Percentiles rank a stretch among this genome's conserved stretches.
Conservation (phyloP, 2,113 vertebrate species). For the Mormyrus iriodes region DNA sequence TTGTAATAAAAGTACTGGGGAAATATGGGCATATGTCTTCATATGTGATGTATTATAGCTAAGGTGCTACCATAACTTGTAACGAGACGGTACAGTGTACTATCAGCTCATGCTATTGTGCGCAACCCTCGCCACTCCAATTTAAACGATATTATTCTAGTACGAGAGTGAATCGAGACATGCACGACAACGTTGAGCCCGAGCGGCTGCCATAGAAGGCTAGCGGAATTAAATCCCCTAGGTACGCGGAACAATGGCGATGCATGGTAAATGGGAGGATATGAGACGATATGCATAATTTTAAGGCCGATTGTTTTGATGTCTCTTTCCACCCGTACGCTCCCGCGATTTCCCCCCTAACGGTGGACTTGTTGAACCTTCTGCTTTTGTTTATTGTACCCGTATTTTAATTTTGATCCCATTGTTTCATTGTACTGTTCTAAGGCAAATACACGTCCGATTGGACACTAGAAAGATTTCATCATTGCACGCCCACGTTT, state of each 20-base stretch:
- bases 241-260: not conserved
- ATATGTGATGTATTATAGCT: not conserved
- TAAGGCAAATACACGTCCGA: not conserved
- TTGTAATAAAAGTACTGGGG: not conserved
- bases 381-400: not conserved
- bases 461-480: not conserved
- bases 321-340: not conserved
- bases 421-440: not conserved
- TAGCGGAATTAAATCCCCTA: not conserved
- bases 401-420: not conserved
- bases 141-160: not conserved
- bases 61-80: no score
- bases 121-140: not conserved
- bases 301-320: not conserved
- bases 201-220: not conserved
- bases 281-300: not conserved
- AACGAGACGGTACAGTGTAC: no score
- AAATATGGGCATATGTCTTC: not conserved
- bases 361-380: not conserved
- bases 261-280: not conserved
- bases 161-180: not conserved
- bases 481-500: slow-evolving; percentile 20
- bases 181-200: not conserved
- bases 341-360: not conserved
- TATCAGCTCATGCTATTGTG: no score